Evolutionary conservation across 1,140 invertebrate genomes (phyloP), one percentile per base, ranked within the genome.

Genomic region (Saccostrea glomerata): DNA sequence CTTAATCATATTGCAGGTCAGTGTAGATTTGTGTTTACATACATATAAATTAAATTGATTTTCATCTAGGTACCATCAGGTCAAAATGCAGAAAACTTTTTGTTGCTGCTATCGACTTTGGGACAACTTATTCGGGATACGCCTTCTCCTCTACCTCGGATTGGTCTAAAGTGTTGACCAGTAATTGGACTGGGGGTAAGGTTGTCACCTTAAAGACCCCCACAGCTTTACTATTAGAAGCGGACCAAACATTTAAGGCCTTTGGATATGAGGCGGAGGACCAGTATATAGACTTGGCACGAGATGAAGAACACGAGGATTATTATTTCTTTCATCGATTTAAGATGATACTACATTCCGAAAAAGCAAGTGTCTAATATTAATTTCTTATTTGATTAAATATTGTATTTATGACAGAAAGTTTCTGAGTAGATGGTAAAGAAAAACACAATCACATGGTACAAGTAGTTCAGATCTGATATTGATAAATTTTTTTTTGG

Each of bases 281-380:
- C 40, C 47, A 66, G 56, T 89, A 89, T 55, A 55, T 54, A 30
- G 56, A 89, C 17, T 63, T 84, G 15, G n/a, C 84, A 1, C 11
- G 66, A 63, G 88, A 89, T n/a, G 77, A 82, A 13, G 88, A 89
- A 84, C 58, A 89, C 7, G 85, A 86, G 54, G 85, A 86, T 6
- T 86, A 89, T 54, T 88, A 88, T 66, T 88, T 82, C n/a, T 88
- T 88, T 82, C 84, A 88, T 54, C 70, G 84, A 60, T 89, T 89
- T 84, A 86, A 89, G 66, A 89, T 89, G 88, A 66, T 86, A 17
- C 77, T 89, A 55, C 88, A 89, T 55, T 56, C 83, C 6, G 84
- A 89, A 55, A 83, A 86, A 82, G 88, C 85, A 85, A 86, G 56
- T 54, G 5, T 15, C 25, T 30, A 56, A 60, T 55, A 70, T 12